Conservation (phyloP, 2,797 vertebrate genomes). For the Heterohyrax brucei region DNA sequence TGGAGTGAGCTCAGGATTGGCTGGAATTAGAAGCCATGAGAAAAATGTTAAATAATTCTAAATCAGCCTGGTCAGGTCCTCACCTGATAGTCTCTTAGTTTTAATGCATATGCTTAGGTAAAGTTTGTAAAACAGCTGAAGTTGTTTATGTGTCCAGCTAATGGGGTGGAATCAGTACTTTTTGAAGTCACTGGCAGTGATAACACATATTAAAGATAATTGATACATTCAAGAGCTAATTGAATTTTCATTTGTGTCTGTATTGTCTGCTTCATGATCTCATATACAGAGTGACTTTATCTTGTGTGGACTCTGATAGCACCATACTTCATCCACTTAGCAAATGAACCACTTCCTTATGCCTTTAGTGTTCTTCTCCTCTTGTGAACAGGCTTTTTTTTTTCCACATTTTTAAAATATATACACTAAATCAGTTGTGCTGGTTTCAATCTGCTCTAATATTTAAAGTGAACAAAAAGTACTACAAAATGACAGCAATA, state of each 20-base stretch:
- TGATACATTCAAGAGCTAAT: background rate
- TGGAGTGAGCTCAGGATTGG: background rate
- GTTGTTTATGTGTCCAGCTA: background rate
- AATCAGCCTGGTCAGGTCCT: background rate
- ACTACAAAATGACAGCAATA: no score
- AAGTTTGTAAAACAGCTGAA: background rate
- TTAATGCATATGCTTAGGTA: background rate
- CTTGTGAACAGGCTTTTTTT: background rate
- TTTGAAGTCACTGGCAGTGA: background rate
- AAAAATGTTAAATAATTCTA: background rate
- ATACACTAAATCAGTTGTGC: background rate
- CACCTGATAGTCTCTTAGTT: background rate
- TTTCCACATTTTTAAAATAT: background rate
- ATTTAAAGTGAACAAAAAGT: background rate
- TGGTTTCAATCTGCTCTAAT: background rate
- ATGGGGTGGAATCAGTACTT: background rate
- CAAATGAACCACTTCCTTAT: background rate
- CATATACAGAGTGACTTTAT: background rate
- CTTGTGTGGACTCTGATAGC: background rate
- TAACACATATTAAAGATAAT: background rate
- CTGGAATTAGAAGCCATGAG: background rate
- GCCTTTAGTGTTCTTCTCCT: background rate
- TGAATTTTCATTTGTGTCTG: background rate
- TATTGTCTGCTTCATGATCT: background rate
- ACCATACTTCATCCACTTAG: background rate